Percentiles rank a stretch among this genome's conserved stretches.
Evolutionary conservation across 2,797 vertebrate genomes (phyloP).

Genomic region (Ceyx erithaca): DNA sequence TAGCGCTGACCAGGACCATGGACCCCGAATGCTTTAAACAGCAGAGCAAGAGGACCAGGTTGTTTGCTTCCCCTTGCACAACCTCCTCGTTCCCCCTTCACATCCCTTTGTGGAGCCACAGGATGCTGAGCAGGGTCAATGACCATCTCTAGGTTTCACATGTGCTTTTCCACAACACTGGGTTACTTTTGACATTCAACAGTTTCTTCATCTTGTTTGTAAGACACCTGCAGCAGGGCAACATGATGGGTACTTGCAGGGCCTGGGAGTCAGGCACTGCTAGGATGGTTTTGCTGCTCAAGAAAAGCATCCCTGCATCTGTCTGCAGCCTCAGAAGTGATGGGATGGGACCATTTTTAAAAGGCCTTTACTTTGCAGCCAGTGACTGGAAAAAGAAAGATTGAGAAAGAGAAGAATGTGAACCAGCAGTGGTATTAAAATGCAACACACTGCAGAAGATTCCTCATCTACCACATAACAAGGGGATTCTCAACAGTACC

Average conservation of each 20-base stretch:
- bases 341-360: not conserved
- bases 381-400: not conserved
- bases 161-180: not conserved
- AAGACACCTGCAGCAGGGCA: not conserved
- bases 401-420: not conserved
- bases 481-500: not conserved
- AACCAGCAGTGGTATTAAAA: not conserved
- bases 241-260: not conserved
- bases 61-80: not conserved
- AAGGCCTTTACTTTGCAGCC: not conserved
- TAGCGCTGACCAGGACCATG: not conserved
- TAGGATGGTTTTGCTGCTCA: not conserved
- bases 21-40: not conserved
- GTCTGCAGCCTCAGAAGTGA: not conserved
- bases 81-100: not conserved
- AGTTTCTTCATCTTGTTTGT: not conserved
- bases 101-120: not conserved
- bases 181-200: not conserved
- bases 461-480: accelerated
- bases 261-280: not conserved
- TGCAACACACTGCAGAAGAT: not conserved
- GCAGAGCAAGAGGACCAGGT: not conserved
- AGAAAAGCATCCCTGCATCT: not conserved
- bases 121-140: not conserved
- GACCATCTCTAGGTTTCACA: not conserved